These are phyloP conservation scores for Calycopis cecrops DNA, from an alignment of 1,140 invertebrate species.

Conservation along the genomic window DNA sequence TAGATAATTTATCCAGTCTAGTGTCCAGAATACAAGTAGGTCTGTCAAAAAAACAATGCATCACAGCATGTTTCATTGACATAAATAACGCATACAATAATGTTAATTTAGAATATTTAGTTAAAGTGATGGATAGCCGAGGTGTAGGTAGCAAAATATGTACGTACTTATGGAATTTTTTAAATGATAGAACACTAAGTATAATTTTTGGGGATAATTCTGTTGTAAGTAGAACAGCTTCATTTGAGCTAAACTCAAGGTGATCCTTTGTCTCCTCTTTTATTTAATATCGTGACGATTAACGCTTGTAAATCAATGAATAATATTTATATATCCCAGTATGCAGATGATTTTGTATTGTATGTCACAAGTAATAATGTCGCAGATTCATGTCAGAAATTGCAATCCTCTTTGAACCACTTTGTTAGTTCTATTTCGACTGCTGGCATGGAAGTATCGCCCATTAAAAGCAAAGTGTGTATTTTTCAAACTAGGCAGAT, in stretches of 20 bases:
- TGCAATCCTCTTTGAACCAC: too few relatives aligned
- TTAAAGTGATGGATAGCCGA: neutral
- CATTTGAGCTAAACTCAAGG: constrained; percentile 2
- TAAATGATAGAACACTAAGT: constrained; percentile 20
- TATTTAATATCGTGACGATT: constrained; percentile 5
- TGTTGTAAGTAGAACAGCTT: neutral
- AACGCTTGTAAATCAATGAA: neutral
- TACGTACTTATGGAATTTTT: constrained; percentile 21
- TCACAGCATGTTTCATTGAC: constrained; percentile 11
- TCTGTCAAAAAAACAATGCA: constrained; percentile 10
- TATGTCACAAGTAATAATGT: too few relatives aligned
- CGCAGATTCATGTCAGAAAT: neutral
- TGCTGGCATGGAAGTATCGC: too few relatives aligned
- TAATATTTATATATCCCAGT: constrained; percentile 5
- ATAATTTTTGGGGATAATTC: neutral
- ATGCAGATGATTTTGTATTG: constrained; percentile 14
- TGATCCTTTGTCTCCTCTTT: constrained; percentile 4
- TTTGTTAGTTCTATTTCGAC: too few relatives aligned
- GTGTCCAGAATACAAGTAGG: constrained; percentile 7
- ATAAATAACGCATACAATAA: constrained; percentile 13
- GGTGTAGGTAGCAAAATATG: neutral
- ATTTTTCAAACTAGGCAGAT: neutral
- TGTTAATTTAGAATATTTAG: neutral
- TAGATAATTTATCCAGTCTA: constrained; percentile 7
- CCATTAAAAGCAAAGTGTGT: too few relatives aligned